Evolutionary conservation across 2,888 invertebrate genomes (phyloP).

Genomic region (Drosophila acutilabella): DNA sequence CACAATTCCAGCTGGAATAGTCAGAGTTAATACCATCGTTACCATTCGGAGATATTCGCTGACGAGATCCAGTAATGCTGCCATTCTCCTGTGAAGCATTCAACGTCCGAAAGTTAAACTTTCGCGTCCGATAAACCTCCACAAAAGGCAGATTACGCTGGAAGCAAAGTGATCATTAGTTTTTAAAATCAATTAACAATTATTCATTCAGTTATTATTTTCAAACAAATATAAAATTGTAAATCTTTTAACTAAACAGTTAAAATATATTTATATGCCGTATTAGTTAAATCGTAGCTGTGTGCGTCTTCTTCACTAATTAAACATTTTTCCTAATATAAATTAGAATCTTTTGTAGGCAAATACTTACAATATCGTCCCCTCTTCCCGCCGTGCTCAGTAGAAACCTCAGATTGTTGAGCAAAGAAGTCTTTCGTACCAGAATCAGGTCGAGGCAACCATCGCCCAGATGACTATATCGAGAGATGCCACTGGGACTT

Average conservation of each 20-base stretch:
- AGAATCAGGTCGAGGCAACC: conserved; percentile 92
- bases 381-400: conserved; percentile 87
- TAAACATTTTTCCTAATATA: too few species aligned
- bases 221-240: too few species aligned
- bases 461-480: conserved; percentile 92
- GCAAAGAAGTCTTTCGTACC: conserved; percentile 89
- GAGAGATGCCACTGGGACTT: conserved; percentile 91
- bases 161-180: not conserved
- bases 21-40: conserved; percentile 45
- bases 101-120: conserved; percentile 83
- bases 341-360: too few species aligned
- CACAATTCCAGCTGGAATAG: conserved; percentile 92
- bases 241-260: too few species aligned
- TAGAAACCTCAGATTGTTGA: conserved; percentile 90
- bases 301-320: too few species aligned
- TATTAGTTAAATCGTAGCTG: too few species aligned
- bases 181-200: too few species aligned
- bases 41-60: conserved; percentile 74
- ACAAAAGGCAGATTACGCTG: conserved; percentile 89
- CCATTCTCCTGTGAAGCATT: conserved; percentile 60
- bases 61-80: conserved; percentile 80
- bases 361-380: conserved; percentile 87
- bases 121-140: conserved; percentile 90
- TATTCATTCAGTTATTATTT: too few species aligned
- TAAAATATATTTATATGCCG: too few species aligned